These are phyloP conservation scores for Leptestheria dahalacensis DNA, from an alignment of 1,140 invertebrate genomes.

Conservation along the genomic window DNA sequence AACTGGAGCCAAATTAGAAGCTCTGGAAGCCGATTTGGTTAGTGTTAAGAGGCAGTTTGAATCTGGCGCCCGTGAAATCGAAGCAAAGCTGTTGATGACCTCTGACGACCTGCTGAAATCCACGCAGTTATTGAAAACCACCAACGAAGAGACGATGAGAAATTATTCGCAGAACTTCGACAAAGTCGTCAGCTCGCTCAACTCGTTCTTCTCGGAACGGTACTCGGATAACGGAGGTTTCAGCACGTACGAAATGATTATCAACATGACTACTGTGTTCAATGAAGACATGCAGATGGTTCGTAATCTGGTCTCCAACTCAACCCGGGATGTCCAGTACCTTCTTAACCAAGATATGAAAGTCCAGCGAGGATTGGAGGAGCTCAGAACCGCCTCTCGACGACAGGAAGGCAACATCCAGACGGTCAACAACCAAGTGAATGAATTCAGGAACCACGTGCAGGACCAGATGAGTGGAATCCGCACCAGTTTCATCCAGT, in stretches of 20 bases:
- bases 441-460: slow-evolving; percentile 8
- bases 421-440: slow-evolving; percentile 8
- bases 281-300: slow-evolving; percentile 9
- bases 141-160: neutral
- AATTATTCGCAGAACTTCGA: slow-evolving; percentile 9
- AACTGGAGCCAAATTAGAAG: neutral
- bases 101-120: neutral
- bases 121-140: neutral
- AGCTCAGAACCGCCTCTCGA: slow-evolving; percentile 2
- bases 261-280: slow-evolving; percentile 8
- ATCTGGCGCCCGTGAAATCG: neutral
- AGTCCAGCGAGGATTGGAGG: slow-evolving; percentile 4
- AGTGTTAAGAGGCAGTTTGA: neutral
- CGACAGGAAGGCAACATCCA: slow-evolving; percentile 12
- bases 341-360: slow-evolving; percentile 13
- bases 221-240: neutral
- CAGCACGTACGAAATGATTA: slow-evolving; percentile 9
- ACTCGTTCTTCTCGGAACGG: neutral
- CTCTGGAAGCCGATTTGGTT: neutral
- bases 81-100: neutral
- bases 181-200: neutral
- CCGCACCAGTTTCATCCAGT: neutral
- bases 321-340: slow-evolving; percentile 1
- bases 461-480: slow-evolving; percentile 10
- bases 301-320: neutral